phyloP scores from a whole-genome alignment of 2,888 invertebrate genomes.

The Aphidius colemani region DNA sequence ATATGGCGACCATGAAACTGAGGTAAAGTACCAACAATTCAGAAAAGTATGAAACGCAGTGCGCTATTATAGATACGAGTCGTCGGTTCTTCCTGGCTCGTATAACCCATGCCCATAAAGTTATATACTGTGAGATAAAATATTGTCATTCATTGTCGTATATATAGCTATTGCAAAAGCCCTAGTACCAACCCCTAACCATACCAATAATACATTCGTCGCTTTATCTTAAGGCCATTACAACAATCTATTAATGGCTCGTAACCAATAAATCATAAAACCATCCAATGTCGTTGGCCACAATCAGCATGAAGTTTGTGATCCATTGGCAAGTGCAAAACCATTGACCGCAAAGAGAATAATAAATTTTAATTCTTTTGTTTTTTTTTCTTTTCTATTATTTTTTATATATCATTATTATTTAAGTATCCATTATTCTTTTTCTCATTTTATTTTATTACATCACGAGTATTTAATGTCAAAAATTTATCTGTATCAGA shows the following conservation, averaged over 20 bases:
- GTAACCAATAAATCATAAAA: constrained; percentile 49
- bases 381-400: neutral
- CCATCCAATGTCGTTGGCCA: constrained; percentile 5
- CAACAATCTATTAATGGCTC: constrained; percentile 56
- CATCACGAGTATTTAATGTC: constrained; percentile 12
- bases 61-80: constrained; percentile 43
- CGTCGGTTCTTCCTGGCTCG: constrained; percentile 59
- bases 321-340: neutral
- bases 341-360: neutral
- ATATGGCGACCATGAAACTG: too few species aligned
- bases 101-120: constrained; percentile 58
- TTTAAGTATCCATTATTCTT: neutral
- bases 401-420: neutral
- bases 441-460: neutral
- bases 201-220: constrained; percentile 39
- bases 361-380: too few species aligned
- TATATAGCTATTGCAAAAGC: neutral
- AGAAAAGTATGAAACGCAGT: constrained; percentile 26
- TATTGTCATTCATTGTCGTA: constrained; percentile 48
- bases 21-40: neutral
- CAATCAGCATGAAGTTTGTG: neutral
- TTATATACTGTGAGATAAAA: constrained; percentile 53
- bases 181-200: constrained; percentile 12
- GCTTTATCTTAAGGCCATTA: constrained; percentile 57
- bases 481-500: constrained; percentile 14